Evolutionary conservation across 2,113 vertebrate species (phyloP), one percentile per base, ranked within the genome.

Genomic region (Xenopus tropicalis): DNA sequence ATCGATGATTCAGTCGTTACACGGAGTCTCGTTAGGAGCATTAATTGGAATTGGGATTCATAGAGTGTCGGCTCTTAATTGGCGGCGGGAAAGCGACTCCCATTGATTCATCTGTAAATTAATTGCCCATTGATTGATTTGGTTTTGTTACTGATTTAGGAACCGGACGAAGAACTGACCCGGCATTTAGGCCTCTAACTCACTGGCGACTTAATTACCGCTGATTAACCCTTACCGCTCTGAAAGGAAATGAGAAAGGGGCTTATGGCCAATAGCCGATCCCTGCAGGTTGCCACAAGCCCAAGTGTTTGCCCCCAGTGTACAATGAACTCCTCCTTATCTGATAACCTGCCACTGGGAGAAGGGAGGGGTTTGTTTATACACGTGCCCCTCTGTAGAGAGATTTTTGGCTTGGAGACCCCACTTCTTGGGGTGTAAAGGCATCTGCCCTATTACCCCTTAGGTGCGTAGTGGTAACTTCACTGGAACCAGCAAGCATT

Each of bases 91-190:
- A 56, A 25, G 23, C 48, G 71, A 23, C 71, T 73, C 66, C 43
- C 62, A 66, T 73, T 73, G 71, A 73, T 66, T 57, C 51, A 73
- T 66, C 14, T 25, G 71, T 19, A 43, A 63, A 73, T 73, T 65
- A 73, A 65, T 73, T 73, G 62, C 17, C 66, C 56, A 73, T 73
- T 66, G 70, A 64, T 72, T 72, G 71, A 65, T 73, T 9, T 20
- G 70, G 44, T 73, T 73, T 73, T 66, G 71, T 73, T 73, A 43
- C 71, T 73, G 51, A 66, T 73, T 73, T 73, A 73, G 25, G 62
- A n/a, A 73, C 63, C 12, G 20, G 29, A 52, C 61, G 24, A 58
- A 7, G 21, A 58, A 72, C 57, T 58, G 62, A 73, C 62, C 71
- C 22, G 16, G 29, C 71, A 58, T 23, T 73, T 66, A 24, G 62